These are phyloP conservation scores for Etheostoma spectabile DNA, from an alignment of 2,113 vertebrate species.

Conservation along the genomic window DNA sequence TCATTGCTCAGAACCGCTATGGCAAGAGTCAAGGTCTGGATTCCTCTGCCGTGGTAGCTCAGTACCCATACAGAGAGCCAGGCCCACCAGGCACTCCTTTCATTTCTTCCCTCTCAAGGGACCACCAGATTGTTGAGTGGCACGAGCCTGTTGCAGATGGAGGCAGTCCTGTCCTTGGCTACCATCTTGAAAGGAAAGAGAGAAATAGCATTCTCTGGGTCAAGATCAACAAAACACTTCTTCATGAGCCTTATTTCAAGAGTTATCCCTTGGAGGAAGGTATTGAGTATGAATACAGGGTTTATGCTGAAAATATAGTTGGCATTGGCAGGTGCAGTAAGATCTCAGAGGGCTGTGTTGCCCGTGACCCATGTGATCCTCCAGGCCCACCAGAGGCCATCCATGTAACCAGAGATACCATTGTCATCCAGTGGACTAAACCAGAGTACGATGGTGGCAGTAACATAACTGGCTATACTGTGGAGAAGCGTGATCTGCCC, in stretches of 20 bases:
- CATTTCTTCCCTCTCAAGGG: conserved; percentile 89
- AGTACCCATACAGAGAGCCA: conserved; percentile 97
- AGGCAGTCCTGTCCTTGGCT: conserved; percentile 93
- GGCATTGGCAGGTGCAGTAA: conserved; percentile 96
- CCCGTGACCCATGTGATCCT: conserved; percentile 96
- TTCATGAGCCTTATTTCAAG: conserved; percentile 93
- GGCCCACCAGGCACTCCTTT: conserved; percentile 98
- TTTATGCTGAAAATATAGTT: conserved; percentile 98
- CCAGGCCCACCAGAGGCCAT: conserved; percentile 94
- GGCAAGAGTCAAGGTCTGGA: conserved; percentile 96
- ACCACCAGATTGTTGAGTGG: conserved; percentile 95
- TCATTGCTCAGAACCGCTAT: conserved; percentile 97
- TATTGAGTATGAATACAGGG: conserved; percentile 96
- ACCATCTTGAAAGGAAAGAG: conserved; percentile 97
- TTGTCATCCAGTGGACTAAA: conserved; percentile 95
- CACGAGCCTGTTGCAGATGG: conserved; percentile 96
- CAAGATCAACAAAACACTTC: conserved; percentile 95
- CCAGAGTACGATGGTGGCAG: conserved; percentile 98
- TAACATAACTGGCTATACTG: conserved; percentile 93
- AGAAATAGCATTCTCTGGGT: conserved; percentile 98
- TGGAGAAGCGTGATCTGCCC: conserved; percentile 97
- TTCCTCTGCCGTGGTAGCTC: conserved; percentile 89
- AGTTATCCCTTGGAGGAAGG: conserved; percentile 94
- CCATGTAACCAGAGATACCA: conserved; percentile 91
- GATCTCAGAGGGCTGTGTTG: conserved; percentile 94